Base-by-base conservation (phyloP, 2,888 invertebrate genomes). In the Drosophila lacicola region DNA sequence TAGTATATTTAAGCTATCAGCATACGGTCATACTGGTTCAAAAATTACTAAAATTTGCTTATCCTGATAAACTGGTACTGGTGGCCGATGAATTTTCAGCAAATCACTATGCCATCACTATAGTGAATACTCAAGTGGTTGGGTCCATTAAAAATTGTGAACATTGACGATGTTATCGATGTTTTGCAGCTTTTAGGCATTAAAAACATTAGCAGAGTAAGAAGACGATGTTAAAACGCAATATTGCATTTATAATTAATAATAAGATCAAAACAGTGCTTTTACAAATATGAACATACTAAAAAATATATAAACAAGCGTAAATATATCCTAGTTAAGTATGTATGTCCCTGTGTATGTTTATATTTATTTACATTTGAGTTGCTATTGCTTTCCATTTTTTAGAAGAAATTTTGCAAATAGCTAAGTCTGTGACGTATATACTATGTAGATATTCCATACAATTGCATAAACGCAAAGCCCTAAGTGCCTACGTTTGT, bases 311-410 rank as follows among this genome's bases (percentile, higher is more conserved):
- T 11, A 17, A 4, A 10, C 13, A 9, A 21, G 9, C 17, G 5
- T 17, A 9, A 8, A 36, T 44, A n/a, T 21, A 4, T 33, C 10
- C 10, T 9, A 4, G 13, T 17, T 19, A 14, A 42, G 17, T 65
- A 36, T 34, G n/a, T 37, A 47, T 34, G 21, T 46, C 19, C 13
- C 14, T 34, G 17, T 25, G 25, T 33, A 42, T 37, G 8, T 29
- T 8, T 29, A 36, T 51, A 47, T 57, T 46, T 64, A 51, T 45
- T 64, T 63, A 45, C 63, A 10, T 25, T 63, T n/a, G 14, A 14
- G n/a, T 51, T 41, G 19, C 21, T 41, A 34, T 33, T 36, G 8
- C n/a, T 34, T 11, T 9, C 14, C 25, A 34, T 25, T 34, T 11
- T 2, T 42, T 10, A 11, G 11, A 8, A 14, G 19, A 51, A 11